Evolutionary conservation across 2,797 vertebrate species (phyloP), one percentile per base, ranked within the genome.

Genomic region (Poecilia velifera): DNA sequence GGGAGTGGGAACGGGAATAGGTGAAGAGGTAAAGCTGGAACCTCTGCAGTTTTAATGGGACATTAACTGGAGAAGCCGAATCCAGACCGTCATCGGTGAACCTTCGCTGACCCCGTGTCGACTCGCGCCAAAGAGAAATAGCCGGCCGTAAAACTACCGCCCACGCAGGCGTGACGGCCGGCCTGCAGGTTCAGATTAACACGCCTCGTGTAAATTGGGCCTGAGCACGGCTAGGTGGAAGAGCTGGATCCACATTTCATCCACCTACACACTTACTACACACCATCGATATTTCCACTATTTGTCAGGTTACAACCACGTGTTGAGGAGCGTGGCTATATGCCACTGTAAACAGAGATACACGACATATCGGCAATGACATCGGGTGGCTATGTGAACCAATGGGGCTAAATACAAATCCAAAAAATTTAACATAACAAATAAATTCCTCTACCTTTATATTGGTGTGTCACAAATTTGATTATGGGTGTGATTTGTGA

Each of bases 31-130:
- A 80, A 87, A 85, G 80, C 70, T 22, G 59, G 76, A 53, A 81
- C 84, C 87, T 83, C 79, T 87, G 80, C 81, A 81, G 75, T 86
- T 89, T 87, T 76, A 86, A 49, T 57, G 74, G 81, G 83, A 78
- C 73, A 46, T 92, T 89, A 82, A 86, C 78, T 78, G 46, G 84
- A 41, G 86, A 86, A 83, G 87, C 86, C 55, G 83, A 89, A 90
- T 89, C 79, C 76, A 80, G 45, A 45, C 62, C 14, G 46, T 82
- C 77, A 53, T 81, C 84, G 71, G 64, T 86, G 85, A 92, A 89
- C 84, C 86, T 55, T 72, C 55, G 31, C 72, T 71, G 85, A 92
- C 84, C 88, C 81, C 4, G 41, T 28, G 84, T 86, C 84, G 75
- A 81, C 76, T 66, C 55, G 0, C 34, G 28, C 51, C 53, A 76